phyloP scores from a whole-genome alignment of 1,140 invertebrate species.

The Eupeodes corollae region DNA sequence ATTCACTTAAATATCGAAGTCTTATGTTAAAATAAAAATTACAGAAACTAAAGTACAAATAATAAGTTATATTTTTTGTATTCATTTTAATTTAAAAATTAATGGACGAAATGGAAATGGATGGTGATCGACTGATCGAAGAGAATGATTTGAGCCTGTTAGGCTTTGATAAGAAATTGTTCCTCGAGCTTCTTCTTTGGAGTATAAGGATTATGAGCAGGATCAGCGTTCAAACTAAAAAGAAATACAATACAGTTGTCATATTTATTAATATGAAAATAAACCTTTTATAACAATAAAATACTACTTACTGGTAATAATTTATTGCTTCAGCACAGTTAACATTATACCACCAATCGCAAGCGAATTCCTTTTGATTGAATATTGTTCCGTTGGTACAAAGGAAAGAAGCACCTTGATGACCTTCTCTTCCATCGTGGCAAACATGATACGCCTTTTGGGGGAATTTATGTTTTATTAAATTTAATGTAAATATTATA shows the following conservation, averaged over 20 bases:
- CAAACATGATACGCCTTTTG: constrained; percentile 69
- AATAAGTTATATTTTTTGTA: no score
- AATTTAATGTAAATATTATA: constrained; percentile 1
- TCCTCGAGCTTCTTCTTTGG: constrained; percentile 54
- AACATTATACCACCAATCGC: constrained; percentile 91
- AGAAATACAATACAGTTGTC: constrained; percentile 12
- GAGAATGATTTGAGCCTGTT: no score
- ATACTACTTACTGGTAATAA: constrained; percentile 31
- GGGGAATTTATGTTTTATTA: constrained; percentile 13
- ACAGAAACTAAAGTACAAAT: no score
- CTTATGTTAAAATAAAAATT: no score
- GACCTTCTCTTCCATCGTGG: constrained; percentile 68
- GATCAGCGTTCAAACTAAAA: constrained; percentile 64
- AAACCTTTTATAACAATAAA: no score
- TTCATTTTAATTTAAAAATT: no score
- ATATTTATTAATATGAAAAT: no score
- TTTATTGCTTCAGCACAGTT: constrained; percentile 57
- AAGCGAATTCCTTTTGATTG: constrained; percentile 75
- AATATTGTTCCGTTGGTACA: constrained; percentile 84
- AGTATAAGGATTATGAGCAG: constrained; percentile 63
- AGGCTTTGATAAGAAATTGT: no score
- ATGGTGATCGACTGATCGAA: no score
- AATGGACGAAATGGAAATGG: no score
- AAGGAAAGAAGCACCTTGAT: constrained; percentile 68
- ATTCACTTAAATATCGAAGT: no score